Conservation (phyloP, 2,113 vertebrate species). For the Sinosuthora webbiana region DNA sequence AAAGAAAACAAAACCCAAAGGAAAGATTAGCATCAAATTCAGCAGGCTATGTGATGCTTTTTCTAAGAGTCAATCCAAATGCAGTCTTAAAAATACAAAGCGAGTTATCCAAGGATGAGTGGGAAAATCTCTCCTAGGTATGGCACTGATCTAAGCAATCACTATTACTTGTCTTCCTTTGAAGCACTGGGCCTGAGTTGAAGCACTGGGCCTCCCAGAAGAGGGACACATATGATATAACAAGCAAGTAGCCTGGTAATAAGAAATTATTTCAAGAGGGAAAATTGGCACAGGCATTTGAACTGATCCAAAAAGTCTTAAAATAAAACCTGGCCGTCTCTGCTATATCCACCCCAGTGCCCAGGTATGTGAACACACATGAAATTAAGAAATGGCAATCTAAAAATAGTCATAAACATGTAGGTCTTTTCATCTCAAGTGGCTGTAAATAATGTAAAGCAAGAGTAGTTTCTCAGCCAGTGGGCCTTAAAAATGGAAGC, state of each 20-base stretch:
- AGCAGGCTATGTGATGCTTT: background rate
- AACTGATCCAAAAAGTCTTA: background rate
- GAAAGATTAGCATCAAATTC: background rate
- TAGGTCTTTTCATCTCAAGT: conserved; percentile 11
- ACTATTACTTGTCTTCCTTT: background rate
- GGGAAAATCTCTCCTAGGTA: background rate
- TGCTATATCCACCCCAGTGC: background rate
- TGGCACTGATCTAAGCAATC: background rate
- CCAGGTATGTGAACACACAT: background rate
- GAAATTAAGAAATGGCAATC: background rate
- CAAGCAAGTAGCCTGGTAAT: background rate
- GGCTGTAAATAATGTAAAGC: conserved; percentile 12
- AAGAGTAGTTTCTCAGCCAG: background rate
- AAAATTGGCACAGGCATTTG: background rate
- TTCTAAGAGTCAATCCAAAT: background rate
- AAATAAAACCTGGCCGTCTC: background rate
- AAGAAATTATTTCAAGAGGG: background rate
- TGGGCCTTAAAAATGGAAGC: background rate
- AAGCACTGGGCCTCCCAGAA: background rate
- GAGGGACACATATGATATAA: background rate
- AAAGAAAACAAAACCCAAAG: background rate
- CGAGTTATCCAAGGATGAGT: background rate
- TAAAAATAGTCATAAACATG: conserved; percentile 13
- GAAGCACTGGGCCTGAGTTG: background rate
- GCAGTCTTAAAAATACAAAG: background rate